Evolutionary conservation across 2,113 vertebrate species (phyloP).

Genomic region (Anthoscopus minutus): DNA sequence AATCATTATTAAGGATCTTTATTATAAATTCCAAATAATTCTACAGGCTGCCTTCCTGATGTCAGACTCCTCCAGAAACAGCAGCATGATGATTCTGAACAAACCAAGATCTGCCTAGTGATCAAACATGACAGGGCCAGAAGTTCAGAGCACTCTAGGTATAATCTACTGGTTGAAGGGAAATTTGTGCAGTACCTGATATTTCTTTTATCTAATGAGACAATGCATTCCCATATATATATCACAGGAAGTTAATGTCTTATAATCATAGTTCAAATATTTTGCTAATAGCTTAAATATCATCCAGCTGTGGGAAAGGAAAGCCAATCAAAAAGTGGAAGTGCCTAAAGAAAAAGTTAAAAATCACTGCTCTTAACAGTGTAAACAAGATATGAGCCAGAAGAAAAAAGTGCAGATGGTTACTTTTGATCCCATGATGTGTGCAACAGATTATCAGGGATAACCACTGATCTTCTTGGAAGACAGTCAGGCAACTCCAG

Average conservation of each 20-base stretch:
- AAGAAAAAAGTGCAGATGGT: not conserved
- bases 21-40: not conserved
- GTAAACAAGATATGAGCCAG: not conserved
- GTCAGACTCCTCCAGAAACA: not conserved
- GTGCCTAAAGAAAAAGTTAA: not conserved
- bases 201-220: not conserved
- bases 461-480: not conserved
- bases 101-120: not conserved
- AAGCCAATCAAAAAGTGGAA: not conserved
- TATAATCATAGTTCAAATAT: not conserved
- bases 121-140: rapidly evolving
- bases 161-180: not conserved
- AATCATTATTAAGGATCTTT: not conserved
- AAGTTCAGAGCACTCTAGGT: not conserved
- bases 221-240: not conserved
- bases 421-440: not conserved
- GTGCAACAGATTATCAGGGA: not conserved
- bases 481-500: not conserved
- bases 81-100: not conserved
- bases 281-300: not conserved
- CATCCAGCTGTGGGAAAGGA: not conserved
- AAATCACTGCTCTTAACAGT: not conserved
- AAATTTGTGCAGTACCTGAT: not conserved
- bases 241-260: not conserved
- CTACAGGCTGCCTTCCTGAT: not conserved